A percentile compares a stretch with the other conserved stretches of the same genome.
Evolutionary conservation across 2,113 vertebrate genomes (phyloP).

Genomic region (Callopanchax toddi): DNA sequence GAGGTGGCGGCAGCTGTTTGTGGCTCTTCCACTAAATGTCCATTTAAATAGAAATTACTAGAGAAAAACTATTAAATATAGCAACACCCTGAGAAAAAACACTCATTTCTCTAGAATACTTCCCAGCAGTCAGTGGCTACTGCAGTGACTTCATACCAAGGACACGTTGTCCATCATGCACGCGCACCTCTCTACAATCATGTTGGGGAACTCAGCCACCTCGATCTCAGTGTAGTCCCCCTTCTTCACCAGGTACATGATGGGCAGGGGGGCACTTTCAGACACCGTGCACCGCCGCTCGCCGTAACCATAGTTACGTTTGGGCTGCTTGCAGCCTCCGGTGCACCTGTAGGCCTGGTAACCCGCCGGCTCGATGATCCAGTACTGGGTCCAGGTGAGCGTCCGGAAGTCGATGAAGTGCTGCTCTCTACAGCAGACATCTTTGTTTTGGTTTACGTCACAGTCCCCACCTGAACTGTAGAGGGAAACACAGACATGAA

Average conservation of each 20-base stretch:
- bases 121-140: background rate
- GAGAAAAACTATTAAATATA: constrained; percentile 60
- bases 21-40: constrained; percentile 36
- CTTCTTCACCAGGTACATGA: constrained; percentile 90
- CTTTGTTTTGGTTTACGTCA: constrained; percentile 55
- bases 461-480: constrained; percentile 86
- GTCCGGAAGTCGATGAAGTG: constrained; percentile 86
- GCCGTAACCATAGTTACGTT: constrained; percentile 76
- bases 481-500: background rate
- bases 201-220: constrained; percentile 89
- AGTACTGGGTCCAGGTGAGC: constrained; percentile 85
- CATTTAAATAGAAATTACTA: constrained; percentile 77
- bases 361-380: constrained; percentile 86
- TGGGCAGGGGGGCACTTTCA: constrained; percentile 83
- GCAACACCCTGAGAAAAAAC: constrained; percentile 15
- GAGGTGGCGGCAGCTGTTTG: constrained; percentile 9
- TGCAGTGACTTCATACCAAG: constrained; percentile 73
- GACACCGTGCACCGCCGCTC: constrained; percentile 79
- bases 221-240: constrained; percentile 90
- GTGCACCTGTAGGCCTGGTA: constrained; percentile 85
- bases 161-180: constrained; percentile 82
- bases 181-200: constrained; percentile 86
- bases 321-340: constrained; percentile 81
- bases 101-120: constrained; percentile 1
- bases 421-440: constrained; percentile 84